These are phyloP conservation scores for Alcedo quadribrachys DNA, from an alignment of 2,797 vertebrate genomes.

Conservation along the genomic window DNA sequence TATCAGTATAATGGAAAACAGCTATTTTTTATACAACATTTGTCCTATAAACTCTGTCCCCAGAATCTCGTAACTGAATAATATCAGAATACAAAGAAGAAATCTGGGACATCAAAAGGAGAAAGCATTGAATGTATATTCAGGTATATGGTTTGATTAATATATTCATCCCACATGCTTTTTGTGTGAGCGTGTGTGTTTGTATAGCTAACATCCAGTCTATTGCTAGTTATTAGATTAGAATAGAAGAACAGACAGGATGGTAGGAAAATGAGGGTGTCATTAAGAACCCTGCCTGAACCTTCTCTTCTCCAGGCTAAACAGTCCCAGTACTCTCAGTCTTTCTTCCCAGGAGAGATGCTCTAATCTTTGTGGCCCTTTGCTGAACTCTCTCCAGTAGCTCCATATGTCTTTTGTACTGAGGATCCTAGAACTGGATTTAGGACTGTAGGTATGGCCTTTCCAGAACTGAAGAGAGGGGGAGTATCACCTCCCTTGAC, in stretches of 20 bases:
- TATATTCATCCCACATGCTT: neutral
- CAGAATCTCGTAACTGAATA: neutral
- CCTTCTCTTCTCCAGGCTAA: neutral
- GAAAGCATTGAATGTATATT: neutral
- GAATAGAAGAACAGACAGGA: neutral
- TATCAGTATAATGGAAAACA: neutral
- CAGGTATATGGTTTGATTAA: neutral
- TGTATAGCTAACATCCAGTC: neutral
- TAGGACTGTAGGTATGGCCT: neutral
- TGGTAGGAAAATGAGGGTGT: neutral
- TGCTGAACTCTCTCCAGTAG: neutral
- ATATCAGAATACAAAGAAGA: neutral
- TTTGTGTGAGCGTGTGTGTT: too few relatives aligned
- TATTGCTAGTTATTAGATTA: neutral
- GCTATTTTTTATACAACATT: neutral
- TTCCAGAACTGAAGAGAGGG: neutral
- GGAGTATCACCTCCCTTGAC: neutral
- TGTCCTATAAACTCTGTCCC: neutral
- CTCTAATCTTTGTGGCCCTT: neutral
- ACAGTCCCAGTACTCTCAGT: too few relatives aligned
- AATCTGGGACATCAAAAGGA: neutral
- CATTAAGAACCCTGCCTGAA: rapidly evolving
- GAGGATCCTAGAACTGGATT: neutral
- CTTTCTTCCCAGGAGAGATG: neutral
- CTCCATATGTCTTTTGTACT: neutral